These are phyloP conservation scores for Axea sp. DNA, from an alignment of 2,888 invertebrate genomes.

Conservation along the genomic window DNA sequence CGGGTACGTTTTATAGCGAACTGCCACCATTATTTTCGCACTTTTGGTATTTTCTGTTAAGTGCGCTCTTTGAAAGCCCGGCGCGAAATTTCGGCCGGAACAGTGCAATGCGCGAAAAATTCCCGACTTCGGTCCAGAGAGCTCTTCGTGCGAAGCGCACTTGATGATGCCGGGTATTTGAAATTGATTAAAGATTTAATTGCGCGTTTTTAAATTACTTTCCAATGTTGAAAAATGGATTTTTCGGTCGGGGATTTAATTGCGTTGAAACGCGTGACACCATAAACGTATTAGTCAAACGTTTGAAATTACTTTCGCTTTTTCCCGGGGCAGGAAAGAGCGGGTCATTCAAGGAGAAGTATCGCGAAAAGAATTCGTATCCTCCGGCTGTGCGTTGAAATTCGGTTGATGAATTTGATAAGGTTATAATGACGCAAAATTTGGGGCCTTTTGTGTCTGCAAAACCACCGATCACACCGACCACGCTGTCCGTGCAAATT, in stretches of 20 bases:
- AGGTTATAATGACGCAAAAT: constrained; percentile 48
- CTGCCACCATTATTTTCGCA: constrained; percentile 46
- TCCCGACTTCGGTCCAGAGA: neutral
- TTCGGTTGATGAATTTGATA: constrained; percentile 34
- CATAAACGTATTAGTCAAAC: no score
- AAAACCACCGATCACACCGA: constrained; percentile 18
- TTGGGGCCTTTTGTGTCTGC: constrained; percentile 34
- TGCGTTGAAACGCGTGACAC: no score
- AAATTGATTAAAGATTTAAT: constrained; percentile 17
- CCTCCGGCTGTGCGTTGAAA: constrained; percentile 30
- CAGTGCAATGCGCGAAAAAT: neutral
- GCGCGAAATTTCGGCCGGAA: neutral
- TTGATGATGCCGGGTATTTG: constrained; percentile 18
- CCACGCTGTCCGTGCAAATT: constrained; percentile 45
- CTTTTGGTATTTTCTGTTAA: constrained; percentile 30
- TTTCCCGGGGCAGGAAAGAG: neutral
- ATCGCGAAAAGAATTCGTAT: neutral
- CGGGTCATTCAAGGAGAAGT: no score
- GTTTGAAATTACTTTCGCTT: constrained; percentile 17
- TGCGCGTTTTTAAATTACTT: neutral
- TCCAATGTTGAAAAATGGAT: no score
- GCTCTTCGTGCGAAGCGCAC: constrained; percentile 19
- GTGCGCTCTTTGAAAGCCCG: constrained; percentile 7
- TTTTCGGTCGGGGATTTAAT: no score
- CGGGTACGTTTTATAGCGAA: constrained; percentile 28